Percentiles rank a stretch among this genome's conserved stretches.
Conservation (phyloP, 2,797 vertebrate genomes). For the Syngnathus acus region DNA sequence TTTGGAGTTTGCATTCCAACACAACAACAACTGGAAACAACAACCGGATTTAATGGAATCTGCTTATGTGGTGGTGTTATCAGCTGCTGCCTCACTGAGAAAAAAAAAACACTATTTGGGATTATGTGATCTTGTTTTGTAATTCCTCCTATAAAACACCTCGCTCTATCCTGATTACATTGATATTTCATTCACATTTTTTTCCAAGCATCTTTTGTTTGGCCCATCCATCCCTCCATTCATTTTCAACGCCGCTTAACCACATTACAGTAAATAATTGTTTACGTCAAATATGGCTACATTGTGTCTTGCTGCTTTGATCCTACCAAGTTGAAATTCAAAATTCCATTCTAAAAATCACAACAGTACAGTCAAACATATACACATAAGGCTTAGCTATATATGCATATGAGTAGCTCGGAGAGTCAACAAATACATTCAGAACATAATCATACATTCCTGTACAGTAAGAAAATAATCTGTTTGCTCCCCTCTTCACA, state of each 20-base stretch:
- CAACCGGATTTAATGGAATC: conserved; percentile 68
- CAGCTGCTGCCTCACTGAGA: conserved; percentile 30
- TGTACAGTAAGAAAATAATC: neutral
- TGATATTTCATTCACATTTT: conserved; percentile 24
- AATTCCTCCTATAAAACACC: conserved; percentile 30
- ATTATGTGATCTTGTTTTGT: conserved; percentile 51
- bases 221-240: too few relatives aligned
- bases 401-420: neutral
- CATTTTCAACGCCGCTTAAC: too few relatives aligned
- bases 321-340: too few relatives aligned
- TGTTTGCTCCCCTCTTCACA: neutral
- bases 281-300: conserved; percentile 12
- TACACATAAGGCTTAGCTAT: neutral
- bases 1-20: conserved; percentile 29
- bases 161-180: conserved; percentile 28
- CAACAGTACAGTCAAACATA: neutral
- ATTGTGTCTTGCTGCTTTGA: neutral
- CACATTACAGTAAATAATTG: conserved; percentile 9
- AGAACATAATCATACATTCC: neutral
- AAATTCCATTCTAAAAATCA: neutral
- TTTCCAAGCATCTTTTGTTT: neutral
- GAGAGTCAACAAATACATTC: neutral
- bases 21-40: conserved; percentile 51
- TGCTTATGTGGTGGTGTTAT: conserved; percentile 57
- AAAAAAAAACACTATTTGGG: conserved; percentile 61